Evolutionary conservation across 2,113 vertebrate genomes (phyloP).

Genomic region (Plotosus lineatus): DNA sequence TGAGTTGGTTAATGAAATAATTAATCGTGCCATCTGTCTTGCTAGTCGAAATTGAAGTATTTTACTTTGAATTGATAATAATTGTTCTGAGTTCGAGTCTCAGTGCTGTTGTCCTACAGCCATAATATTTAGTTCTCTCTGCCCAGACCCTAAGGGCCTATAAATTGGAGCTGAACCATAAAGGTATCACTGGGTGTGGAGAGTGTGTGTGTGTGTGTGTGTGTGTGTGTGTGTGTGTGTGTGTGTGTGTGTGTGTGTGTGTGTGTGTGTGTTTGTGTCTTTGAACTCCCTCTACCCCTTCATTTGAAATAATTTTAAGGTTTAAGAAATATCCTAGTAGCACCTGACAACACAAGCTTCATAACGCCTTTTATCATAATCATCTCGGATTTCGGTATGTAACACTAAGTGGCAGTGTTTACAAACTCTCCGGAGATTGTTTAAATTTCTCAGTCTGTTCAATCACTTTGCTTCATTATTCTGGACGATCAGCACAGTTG

Average conservation of each 20-base stretch:
- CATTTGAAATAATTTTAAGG: not conserved
- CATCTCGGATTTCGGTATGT: not conserved
- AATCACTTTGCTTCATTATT: slow-evolving; percentile 26
- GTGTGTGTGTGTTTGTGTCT: slow-evolving; percentile 25
- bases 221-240: slow-evolving; percentile 29
- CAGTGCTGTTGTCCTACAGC: not conserved
- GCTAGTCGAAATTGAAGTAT: not conserved
- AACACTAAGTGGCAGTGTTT: slow-evolving; percentile 23
- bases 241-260: not conserved
- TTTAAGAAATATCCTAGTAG: not conserved
- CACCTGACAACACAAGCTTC: not conserved
- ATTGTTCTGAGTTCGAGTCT: not conserved
- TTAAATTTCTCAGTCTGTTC: slow-evolving; percentile 10
- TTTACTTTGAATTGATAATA: not conserved
- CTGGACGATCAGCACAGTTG: slow-evolving; percentile 16
- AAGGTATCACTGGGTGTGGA: slow-evolving; percentile 46
- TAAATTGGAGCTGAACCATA: slow-evolving; percentile 64
- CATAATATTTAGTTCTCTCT: slow-evolving; percentile 35
- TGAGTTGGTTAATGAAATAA: not conserved
- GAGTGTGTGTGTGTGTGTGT: not conserved
- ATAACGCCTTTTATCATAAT: not conserved
- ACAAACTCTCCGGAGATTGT: slow-evolving; percentile 23
- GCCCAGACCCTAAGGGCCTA: slow-evolving; percentile 56
- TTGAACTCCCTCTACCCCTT: not conserved
- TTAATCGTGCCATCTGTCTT: not conserved